Conservation (phyloP, 2,888 invertebrate genomes). For the Ctenicera cuprea region DNA sequence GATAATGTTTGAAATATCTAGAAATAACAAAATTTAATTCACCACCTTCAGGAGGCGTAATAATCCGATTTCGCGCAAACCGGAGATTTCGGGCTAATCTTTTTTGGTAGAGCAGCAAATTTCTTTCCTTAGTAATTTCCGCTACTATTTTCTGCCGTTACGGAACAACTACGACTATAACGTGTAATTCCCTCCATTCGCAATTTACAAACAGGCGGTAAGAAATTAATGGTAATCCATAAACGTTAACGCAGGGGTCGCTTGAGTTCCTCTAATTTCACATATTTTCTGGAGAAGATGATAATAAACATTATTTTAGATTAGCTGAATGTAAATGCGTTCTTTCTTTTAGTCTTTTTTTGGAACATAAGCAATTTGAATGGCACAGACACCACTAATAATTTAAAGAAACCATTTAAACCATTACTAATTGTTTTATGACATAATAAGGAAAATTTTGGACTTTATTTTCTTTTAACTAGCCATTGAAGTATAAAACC, state of each 20-base stretch:
- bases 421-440: conserved; percentile 25
- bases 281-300: conserved; percentile 13
- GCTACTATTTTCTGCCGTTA: conserved; percentile 30
- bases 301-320: conserved; percentile 24
- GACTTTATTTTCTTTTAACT: conserved; percentile 33
- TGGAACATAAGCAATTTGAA: not conserved
- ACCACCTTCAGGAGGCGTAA: conserved; percentile 15
- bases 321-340: conserved; percentile 15
- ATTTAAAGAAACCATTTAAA: not conserved
- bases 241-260: conserved; percentile 15
- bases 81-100: conserved; percentile 34
- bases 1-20: conserved; percentile 31
- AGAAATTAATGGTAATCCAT: conserved; percentile 39
- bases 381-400: too few relatives aligned
- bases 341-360: not conserved
- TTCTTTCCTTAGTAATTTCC: conserved; percentile 36
- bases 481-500: conserved; percentile 38
- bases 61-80: conserved; percentile 32
- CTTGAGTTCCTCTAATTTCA: conserved; percentile 11
- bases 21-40: conserved; percentile 27
- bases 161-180: conserved; percentile 21
- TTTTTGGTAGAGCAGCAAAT: conserved; percentile 30
- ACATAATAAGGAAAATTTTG: not conserved
- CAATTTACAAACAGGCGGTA: conserved; percentile 28
- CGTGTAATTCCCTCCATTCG: conserved; percentile 35